These are phyloP conservation scores for Apodemus sylvaticus DNA, from an alignment of 2,113 vertebrate genomes.

Conservation along the genomic window DNA sequence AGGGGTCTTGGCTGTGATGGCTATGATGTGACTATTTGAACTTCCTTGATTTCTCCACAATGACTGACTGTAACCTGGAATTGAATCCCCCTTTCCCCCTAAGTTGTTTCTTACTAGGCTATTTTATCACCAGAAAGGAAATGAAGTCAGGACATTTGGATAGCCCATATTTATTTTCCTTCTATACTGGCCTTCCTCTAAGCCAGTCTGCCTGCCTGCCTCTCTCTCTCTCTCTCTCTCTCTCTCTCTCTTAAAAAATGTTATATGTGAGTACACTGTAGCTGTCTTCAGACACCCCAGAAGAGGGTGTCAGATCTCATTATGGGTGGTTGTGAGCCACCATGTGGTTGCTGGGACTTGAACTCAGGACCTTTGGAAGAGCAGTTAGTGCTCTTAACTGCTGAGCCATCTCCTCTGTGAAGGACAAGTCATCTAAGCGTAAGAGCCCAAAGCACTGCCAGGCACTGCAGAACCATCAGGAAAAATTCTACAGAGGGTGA, in stretches of 20 bases:
- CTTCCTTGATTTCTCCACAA: neutral
- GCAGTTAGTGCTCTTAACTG: too few species aligned
- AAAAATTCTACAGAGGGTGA: neutral
- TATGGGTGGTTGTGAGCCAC: too few species aligned
- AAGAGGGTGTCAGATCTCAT: too few species aligned
- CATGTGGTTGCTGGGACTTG: too few species aligned
- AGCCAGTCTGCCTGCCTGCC: too few species aligned
- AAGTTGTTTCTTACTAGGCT: neutral
- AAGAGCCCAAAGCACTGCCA: neutral
- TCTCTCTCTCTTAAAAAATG: too few species aligned
- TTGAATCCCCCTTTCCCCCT: neutral
- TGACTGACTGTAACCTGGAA: neutral
- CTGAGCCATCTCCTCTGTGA: too few species aligned
- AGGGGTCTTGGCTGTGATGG: neutral
- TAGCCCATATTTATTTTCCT: neutral
- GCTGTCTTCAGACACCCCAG: too few species aligned
- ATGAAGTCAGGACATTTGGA: neutral
- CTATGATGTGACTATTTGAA: neutral
- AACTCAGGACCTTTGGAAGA: too few species aligned
- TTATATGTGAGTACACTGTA: too few species aligned
- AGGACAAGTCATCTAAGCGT: neutral
- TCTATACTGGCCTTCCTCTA: neutral
- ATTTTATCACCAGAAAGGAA: neutral
- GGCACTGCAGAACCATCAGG: neutral
- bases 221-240: too few species aligned